Conservation (phyloP, 2,113 vertebrate species). For the Lepus americanus region DNA sequence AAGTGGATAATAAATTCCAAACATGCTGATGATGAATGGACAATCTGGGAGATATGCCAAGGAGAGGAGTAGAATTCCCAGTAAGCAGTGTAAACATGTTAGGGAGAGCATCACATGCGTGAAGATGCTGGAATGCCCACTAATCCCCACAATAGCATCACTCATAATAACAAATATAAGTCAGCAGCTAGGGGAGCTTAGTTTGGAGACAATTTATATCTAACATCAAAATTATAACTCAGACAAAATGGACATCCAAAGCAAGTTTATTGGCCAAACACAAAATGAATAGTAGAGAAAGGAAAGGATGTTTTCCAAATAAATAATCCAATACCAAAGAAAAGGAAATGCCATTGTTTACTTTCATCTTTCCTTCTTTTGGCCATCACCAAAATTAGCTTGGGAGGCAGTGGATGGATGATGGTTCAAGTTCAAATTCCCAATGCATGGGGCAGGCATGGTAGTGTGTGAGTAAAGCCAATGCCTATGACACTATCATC, state of each 20-base stretch:
- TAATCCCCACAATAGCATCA: neutral
- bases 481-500: no score
- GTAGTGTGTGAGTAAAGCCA: no score
- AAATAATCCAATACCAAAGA: neutral
- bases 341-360: neutral
- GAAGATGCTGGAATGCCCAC: neutral
- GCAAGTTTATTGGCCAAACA: neutral
- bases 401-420: no score
- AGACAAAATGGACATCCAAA: neutral
- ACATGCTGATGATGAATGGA: neutral
- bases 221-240: neutral
- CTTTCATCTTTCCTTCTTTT: constrained; percentile 28
- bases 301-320: neutral
- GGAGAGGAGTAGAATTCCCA: neutral
- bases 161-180: neutral
- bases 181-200: neutral
- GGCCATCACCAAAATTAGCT: constrained; percentile 22
- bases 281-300: neutral
- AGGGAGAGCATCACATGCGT: neutral
- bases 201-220: neutral
- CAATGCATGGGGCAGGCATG: no score
- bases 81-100: neutral
- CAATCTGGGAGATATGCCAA: neutral
- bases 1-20: constrained; percentile 28
- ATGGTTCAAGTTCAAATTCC: no score